Evolutionary conservation across 2,113 vertebrate species (phyloP).

Genomic region (Echinops telfairi): DNA sequence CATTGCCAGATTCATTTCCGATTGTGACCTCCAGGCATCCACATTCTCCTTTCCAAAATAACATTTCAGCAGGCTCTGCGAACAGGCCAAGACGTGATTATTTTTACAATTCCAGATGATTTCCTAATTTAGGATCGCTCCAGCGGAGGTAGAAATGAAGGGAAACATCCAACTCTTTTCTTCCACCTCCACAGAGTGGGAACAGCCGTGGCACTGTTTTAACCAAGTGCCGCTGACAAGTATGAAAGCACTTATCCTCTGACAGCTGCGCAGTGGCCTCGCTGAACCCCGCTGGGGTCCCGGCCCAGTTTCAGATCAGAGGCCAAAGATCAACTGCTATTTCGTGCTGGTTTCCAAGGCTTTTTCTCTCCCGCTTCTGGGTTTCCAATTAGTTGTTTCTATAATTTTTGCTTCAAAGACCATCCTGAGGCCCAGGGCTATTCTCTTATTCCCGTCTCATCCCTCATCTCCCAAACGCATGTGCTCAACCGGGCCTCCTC

Average conservation of each 20-base stretch:
- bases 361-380: conserved; percentile 46
- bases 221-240: conserved; percentile 70
- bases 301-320: conserved; percentile 62
- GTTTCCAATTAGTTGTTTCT: conserved; percentile 70
- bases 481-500: neutral
- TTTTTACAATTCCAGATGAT: conserved; percentile 84
- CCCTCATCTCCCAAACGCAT: neutral
- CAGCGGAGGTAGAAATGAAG: conserved; percentile 64
- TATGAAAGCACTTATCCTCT: conserved; percentile 49
- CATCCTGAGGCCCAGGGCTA: neutral
- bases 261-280: conserved; percentile 78
- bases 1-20: conserved; percentile 83
- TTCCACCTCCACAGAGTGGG: conserved; percentile 60
- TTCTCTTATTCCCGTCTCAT: neutral
- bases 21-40: conserved; percentile 77
- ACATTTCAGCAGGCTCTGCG: conserved; percentile 74
- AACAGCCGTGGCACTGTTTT: conserved; percentile 43
- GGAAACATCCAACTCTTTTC: conserved; percentile 67
- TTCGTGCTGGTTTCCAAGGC: conserved; percentile 65
- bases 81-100: conserved; percentile 82
- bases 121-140: conserved; percentile 79
- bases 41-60: conserved; percentile 74
- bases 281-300: conserved; percentile 70
- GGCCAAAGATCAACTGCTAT: conserved; percentile 75
- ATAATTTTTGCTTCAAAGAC: conserved; percentile 64